Base-by-base conservation (phyloP, 2,797 vertebrate genomes). In the Sphenodon punctatus region DNA sequence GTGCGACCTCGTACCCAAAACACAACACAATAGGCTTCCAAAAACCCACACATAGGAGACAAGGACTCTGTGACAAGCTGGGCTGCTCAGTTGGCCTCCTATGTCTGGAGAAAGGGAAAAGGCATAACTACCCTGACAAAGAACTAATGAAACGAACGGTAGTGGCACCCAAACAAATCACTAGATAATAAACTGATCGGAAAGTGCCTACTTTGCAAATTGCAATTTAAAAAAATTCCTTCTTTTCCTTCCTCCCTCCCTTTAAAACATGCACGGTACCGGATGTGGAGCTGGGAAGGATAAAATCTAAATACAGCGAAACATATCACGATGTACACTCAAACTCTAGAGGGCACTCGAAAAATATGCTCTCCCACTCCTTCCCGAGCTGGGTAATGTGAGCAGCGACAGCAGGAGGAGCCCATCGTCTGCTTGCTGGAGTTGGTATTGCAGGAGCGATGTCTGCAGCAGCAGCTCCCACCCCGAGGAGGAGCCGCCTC, bases 321-420 rank as follows among this genome's bases (percentile, higher is more conserved):
- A 80, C 46, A 39, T 61, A 63, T 32, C 72, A 78, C 41, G 82
- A 83, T 91, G 79, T 48, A 65, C 49, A 17, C 85, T 91, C 68
- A 55, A 92, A 93, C 95, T 95, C 94, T 94, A 96, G 95, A 93
- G 95, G 96, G 95, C 96, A 93, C 91, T 88, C 89, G 85, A 88
- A 90, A 96, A 91, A 94, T 96, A 94, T 96, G 88, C 95, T 95
- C 95, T 93, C 86, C 79, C 86, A 90, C 55, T 67, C 80, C 80
- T 87, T 81, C 79, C 84, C 2, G 85, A 68, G 85, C 72, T 27
- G 63, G 65, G 93, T 88, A 95, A 86, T 13, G 90, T 19, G 90
- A 93, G 91, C 90, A 84, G 94, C 82, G 58, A 89, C 88, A 86
- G 93, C 91, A 91, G 90, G 88, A 88, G 82, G 78, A 93, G 92